phyloP scores from a whole-genome alignment of 2,888 invertebrate genomes.

The Lucinisca nassula region DNA sequence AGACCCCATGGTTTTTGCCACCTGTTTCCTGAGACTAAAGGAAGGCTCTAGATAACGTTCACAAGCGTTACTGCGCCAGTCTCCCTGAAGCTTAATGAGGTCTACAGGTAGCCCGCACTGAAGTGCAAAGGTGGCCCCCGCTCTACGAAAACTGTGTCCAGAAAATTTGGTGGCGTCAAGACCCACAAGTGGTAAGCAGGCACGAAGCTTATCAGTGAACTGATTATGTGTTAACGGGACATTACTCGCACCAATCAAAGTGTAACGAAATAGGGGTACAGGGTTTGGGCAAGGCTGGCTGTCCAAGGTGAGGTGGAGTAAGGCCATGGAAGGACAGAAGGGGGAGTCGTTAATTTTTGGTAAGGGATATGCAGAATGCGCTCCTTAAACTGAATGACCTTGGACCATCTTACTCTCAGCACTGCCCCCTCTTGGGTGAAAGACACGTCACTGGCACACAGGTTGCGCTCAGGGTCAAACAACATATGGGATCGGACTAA shows the following conservation, averaged over 20 bases:
- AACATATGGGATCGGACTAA: no score
- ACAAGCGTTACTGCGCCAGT: constrained; percentile 11
- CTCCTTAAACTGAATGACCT: no score
- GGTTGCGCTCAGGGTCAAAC: no score
- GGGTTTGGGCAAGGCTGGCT: neutral
- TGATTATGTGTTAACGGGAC: neutral
- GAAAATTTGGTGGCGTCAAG: neutral
- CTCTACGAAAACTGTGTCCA: constrained; percentile 17
- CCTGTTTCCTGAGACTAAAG: neutral
- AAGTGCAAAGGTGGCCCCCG: constrained; percentile 10
- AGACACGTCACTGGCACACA: no score
- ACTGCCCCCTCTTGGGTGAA: no score
- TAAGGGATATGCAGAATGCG: no score
- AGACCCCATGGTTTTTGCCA: neutral
- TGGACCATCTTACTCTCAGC: no score
- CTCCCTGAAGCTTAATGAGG: constrained; percentile 8
- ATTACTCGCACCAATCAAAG: neutral
- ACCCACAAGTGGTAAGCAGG: neutral
- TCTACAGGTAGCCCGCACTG: no score
- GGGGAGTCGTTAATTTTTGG: no score
- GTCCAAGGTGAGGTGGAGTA: neutral
- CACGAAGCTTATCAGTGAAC: neutral
- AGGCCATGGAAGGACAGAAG: neutral
- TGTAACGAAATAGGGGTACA: neutral
- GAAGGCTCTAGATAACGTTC: constrained; percentile 6